Evolutionary conservation across 1,140 invertebrate genomes (phyloP).

Genomic region (Bombus haemorrhoidalis): DNA sequence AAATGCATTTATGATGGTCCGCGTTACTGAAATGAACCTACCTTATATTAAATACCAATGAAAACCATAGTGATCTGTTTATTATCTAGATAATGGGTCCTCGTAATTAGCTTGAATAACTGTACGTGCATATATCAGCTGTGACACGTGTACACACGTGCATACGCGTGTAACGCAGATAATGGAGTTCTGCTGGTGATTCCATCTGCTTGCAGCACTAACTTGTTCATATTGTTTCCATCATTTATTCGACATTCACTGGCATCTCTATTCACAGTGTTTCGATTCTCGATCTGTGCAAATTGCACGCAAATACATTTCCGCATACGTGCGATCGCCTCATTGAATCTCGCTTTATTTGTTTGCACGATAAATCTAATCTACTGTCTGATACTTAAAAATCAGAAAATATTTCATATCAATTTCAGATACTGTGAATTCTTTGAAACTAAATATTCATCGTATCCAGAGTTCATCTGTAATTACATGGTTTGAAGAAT

Average conservation of each 20-base stretch:
- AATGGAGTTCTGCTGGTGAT: slow-evolving; percentile 9
- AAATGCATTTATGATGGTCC: not conserved
- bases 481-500: too few relatives aligned
- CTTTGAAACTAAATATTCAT: too few relatives aligned
- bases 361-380: not conserved
- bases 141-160: slow-evolving; percentile 4
- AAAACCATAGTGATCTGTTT: not conserved
- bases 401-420: too few relatives aligned
- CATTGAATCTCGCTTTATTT: not conserved
- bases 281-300: not conserved
- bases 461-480: too few relatives aligned
- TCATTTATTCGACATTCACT: not conserved
- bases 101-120: slow-evolving; percentile 15
- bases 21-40: not conserved
- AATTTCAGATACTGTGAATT: too few relatives aligned
- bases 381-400: too few relatives aligned
- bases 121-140: slow-evolving; percentile 2
- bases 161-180: slow-evolving; percentile 2
- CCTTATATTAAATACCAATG: not conserved
- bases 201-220: slow-evolving; percentile 1
- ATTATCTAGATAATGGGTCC: slow-evolving; percentile 12
- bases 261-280: not conserved
- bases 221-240: slow-evolving; percentile 19
- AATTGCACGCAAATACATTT: not conserved
- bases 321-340: not conserved